Conservation (phyloP, 1,140 invertebrate species). For the Caerostris extrusa region DNA sequence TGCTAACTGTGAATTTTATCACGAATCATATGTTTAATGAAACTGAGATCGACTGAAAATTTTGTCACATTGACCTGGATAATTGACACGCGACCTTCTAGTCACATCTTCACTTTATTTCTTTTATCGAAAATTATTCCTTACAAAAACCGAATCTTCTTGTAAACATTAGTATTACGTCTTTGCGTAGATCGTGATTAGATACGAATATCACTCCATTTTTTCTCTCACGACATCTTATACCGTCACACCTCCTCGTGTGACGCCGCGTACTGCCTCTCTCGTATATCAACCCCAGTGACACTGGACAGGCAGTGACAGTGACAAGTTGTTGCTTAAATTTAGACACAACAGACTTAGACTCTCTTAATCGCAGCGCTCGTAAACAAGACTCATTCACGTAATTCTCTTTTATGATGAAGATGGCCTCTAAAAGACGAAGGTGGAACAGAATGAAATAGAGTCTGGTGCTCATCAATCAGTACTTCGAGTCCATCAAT, state of each 20-base stretch:
- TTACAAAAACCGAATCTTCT: too few relatives aligned
- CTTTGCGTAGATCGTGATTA: too few relatives aligned
- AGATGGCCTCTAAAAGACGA: neutral
- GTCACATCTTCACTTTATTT: too few relatives aligned
- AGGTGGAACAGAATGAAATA: neutral
- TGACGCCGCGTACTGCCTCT: neutral
- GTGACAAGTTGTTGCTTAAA: neutral
- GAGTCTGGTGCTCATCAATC: neutral
- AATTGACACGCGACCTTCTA: too few relatives aligned
- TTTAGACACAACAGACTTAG: neutral
- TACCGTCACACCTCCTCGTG: neutral
- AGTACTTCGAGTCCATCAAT: neutral
- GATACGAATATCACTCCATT: neutral
- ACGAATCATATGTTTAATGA: too few relatives aligned
- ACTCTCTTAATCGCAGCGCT: neutral
- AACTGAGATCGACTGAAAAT: too few relatives aligned
- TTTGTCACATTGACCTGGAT: too few relatives aligned
- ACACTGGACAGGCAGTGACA: too few relatives aligned
- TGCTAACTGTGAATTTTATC: too few relatives aligned
- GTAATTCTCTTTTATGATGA: constrained; percentile 10
- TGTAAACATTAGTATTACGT: too few relatives aligned
- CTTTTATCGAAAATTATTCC: too few relatives aligned
- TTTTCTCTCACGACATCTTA: neutral
- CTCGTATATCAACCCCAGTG: neutral
- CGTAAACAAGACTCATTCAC: constrained; percentile 11